A percentile compares a stretch with the other conserved stretches of the same genome.
These are phyloP conservation scores for Apistogramma diplotaenia DNA, from an alignment of 2,113 vertebrate genomes.

Conservation along the genomic window DNA sequence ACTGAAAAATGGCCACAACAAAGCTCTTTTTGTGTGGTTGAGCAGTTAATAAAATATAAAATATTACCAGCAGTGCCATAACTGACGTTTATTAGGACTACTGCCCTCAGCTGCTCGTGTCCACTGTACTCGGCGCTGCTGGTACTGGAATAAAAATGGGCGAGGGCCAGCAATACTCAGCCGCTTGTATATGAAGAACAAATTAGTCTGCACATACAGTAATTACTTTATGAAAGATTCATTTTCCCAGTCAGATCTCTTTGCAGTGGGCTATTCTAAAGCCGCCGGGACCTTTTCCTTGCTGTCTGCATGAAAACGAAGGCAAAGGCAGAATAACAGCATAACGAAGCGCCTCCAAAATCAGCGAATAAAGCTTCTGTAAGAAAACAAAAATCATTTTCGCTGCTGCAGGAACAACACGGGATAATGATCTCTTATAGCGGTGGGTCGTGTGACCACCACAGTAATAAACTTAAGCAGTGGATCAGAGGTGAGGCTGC, in stretches of 20 bases:
- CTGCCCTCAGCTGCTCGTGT: not conserved
- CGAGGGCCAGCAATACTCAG: not conserved
- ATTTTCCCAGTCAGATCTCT: constrained; percentile 1
- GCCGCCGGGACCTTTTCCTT: not conserved
- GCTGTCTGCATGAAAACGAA: not conserved
- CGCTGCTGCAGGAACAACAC: constrained; percentile 6
- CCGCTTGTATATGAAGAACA: not conserved
- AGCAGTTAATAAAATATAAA: not conserved
- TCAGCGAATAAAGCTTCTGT: not conserved
- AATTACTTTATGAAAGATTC: not conserved
- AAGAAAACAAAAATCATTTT: constrained; percentile 24
- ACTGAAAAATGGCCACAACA: not conserved
- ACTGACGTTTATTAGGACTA: not conserved
- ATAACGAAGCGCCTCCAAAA: constrained; percentile 17
- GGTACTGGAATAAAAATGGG: not conserved
- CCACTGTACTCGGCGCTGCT: not conserved
- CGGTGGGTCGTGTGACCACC: constrained; percentile 5
- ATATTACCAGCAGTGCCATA: not conserved
- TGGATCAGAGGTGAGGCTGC: constrained; percentile 21
- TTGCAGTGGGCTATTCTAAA: not conserved
- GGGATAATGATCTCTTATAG: constrained; percentile 13
- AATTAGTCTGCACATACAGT: not conserved
- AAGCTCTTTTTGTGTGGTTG: not conserved
- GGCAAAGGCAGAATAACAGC: constrained; percentile 7
- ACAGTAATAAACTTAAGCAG: constrained; percentile 22